Percentiles rank a stretch among this genome's conserved stretches.
Conservation (phyloP, 1,140 invertebrate genomes). For the Bombus terrestris region DNA sequence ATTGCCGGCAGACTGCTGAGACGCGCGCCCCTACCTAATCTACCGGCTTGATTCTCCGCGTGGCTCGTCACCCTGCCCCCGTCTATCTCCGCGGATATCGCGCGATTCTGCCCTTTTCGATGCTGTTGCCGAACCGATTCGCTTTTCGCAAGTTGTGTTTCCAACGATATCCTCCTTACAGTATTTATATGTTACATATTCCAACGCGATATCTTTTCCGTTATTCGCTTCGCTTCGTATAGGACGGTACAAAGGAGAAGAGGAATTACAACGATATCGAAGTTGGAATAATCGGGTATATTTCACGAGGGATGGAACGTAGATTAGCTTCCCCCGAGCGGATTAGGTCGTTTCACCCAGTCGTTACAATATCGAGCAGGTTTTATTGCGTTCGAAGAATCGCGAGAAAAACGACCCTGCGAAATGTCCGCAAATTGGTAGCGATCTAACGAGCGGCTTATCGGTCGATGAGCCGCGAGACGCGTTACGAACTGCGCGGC, state of each 20-base stretch:
- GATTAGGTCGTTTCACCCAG: background rate
- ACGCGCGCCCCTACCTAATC: conserved; percentile 69
- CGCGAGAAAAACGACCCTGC: conserved; percentile 5
- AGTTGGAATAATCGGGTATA: background rate
- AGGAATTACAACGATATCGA: background rate
- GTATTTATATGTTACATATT: background rate
- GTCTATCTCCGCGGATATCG: background rate
- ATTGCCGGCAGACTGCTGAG: conserved; percentile 74
- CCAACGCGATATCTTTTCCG: background rate
- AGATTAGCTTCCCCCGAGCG: background rate
- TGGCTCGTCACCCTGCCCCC: conserved; percentile 2
- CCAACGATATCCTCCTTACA: background rate
- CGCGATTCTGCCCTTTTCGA: background rate
- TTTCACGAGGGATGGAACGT: background rate
- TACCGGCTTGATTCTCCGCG: conserved; percentile 64
- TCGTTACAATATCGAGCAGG: conserved; percentile 8
- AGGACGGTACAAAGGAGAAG: background rate
- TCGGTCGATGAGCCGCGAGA: conserved; percentile 43
- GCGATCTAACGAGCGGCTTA: conserved; percentile 45
- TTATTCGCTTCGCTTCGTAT: background rate
- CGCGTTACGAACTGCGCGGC: conserved; percentile 65
- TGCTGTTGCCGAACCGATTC: background rate
- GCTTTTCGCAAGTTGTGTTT: background rate
- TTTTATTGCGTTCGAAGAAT: conserved; percentile 28
- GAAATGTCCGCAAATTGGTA: conserved; percentile 50